Evolutionary conservation across 2,797 vertebrate species (phyloP).

Genomic region (Gallirallus australis): DNA sequence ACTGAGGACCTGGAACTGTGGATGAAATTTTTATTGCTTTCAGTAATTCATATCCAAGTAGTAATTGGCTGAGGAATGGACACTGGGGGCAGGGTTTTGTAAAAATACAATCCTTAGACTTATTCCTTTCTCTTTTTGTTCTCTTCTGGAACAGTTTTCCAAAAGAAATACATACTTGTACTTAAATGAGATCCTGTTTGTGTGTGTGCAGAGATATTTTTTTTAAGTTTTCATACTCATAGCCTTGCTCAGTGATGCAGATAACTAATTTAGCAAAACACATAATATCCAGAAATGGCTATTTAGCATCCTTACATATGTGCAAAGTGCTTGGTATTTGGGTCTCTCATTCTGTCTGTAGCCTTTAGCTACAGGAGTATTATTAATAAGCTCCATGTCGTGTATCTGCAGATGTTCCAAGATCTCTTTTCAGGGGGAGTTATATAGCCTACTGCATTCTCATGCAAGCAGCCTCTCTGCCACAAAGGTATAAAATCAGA

Average conservation of each 20-base stretch:
- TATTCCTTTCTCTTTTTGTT: background rate
- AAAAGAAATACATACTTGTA: background rate
- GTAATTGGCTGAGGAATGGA: background rate
- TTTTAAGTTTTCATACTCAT: background rate
- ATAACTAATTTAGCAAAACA: background rate
- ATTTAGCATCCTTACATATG: background rate
- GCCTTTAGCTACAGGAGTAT: slow-evolving; percentile 6
- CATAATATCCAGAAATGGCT: background rate
- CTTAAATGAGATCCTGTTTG: background rate
- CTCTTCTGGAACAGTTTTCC: background rate
- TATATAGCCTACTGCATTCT: background rate
- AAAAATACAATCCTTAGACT: background rate
- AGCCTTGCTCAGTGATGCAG: background rate
- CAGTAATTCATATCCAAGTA: background rate
- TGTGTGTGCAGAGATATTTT: background rate
- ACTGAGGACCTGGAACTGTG: background rate
- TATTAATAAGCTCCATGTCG: background rate
- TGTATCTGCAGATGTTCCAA: slow-evolving; percentile 10
- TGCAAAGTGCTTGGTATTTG: background rate
- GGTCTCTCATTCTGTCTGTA: background rate
- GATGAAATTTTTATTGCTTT: background rate
- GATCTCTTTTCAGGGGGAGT: background rate
- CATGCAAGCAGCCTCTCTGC: background rate
- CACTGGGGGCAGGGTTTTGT: background rate
- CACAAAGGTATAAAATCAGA: background rate